phyloP scores from a whole-genome alignment of 1,140 invertebrate species.

The Pissodes strobi region DNA sequence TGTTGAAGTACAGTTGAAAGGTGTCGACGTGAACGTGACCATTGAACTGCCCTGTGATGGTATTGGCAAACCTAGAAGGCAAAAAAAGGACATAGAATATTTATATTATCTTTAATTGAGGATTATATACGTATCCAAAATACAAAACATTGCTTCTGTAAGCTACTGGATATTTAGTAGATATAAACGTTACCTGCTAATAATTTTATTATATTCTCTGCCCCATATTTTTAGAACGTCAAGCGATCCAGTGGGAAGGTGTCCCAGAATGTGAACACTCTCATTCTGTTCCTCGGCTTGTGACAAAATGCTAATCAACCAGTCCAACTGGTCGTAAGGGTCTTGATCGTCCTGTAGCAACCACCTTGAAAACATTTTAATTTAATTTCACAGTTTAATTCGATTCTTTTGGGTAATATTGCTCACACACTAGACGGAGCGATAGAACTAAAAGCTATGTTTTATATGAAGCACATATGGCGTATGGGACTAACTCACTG shows the following conservation, averaged over 20 bases:
- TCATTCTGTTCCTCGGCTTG: slow-evolving; percentile 71
- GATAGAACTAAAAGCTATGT: too few relatives aligned
- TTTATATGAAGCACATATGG: too few relatives aligned
- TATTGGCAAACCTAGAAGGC: slow-evolving; percentile 59
- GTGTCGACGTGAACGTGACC: slow-evolving; percentile 82
- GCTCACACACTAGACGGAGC: too few relatives aligned
- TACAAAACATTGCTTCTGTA: too few relatives aligned
- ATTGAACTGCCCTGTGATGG: slow-evolving; percentile 77
- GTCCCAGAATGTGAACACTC: slow-evolving; percentile 80
- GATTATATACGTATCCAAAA: too few relatives aligned
- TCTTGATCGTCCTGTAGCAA: slow-evolving; percentile 63
- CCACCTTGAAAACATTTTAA: slow-evolving; percentile 58
- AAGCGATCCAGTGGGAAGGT: slow-evolving; percentile 73
- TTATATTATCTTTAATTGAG: too few relatives aligned
- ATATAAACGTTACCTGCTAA: slow-evolving; percentile 36
- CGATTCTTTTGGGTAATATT: too few relatives aligned
- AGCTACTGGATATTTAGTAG: background rate
- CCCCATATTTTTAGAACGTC: slow-evolving; percentile 72
- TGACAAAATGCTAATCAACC: slow-evolving; percentile 72
- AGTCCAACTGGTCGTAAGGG: slow-evolving; percentile 72
- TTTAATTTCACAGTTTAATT: too few relatives aligned
- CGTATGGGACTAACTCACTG: too few relatives aligned
- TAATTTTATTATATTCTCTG: slow-evolving; percentile 68
- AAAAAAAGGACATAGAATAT: background rate
- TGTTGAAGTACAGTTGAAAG: slow-evolving; percentile 69